Conservation (phyloP, 1,140 invertebrate species). For the Asobara japonica region DNA sequence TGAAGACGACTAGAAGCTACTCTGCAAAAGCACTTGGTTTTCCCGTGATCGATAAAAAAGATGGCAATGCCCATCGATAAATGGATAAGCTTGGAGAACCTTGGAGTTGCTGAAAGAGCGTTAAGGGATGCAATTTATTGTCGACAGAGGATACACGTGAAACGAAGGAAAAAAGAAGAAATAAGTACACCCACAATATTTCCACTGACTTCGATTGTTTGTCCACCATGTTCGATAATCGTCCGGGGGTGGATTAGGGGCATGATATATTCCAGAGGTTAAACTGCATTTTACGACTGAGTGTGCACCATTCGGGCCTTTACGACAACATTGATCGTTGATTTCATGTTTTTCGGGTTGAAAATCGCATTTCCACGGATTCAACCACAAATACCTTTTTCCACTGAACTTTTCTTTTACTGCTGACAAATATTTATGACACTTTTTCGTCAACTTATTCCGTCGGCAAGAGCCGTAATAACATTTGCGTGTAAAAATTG, state of each 20-base stretch:
- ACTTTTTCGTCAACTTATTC: neutral
- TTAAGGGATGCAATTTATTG: neutral
- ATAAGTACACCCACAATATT: neutral
- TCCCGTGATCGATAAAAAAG: neutral
- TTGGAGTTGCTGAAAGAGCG: neutral
- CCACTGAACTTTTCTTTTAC: neutral
- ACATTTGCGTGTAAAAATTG: too few relatives aligned
- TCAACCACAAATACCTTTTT: neutral
- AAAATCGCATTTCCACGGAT: neutral
- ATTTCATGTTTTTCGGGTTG: neutral
- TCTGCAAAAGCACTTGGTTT: neutral
- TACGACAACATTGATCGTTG: neutral
- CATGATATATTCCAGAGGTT: neutral
- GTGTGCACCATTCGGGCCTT: neutral
- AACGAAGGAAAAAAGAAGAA: too few relatives aligned
- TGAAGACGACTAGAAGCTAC: neutral
- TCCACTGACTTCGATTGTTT: neutral
- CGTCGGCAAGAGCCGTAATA: neutral
- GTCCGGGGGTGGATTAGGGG: neutral
- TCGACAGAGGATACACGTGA: neutral
- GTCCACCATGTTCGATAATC: neutral
- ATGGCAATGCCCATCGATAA: neutral
- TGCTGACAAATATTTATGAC: neutral
- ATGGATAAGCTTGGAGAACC: neutral
- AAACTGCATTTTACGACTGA: neutral